Conservation (phyloP, 2,797 vertebrate species). For the Margarornis squamiger region DNA sequence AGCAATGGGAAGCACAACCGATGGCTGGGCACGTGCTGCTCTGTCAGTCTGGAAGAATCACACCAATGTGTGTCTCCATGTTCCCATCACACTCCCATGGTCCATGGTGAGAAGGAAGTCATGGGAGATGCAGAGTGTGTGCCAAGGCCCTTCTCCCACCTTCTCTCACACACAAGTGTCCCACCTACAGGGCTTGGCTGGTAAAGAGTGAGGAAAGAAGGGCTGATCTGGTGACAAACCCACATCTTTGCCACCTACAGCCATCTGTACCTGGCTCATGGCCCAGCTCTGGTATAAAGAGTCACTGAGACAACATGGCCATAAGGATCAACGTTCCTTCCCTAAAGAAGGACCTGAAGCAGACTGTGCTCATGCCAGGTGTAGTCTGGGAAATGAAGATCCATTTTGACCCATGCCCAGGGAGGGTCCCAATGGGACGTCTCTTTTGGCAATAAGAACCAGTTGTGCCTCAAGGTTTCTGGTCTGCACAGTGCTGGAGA, state of each 20-base stretch:
- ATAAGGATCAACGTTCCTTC: neutral
- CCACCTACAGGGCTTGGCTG: neutral
- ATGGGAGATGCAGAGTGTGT: neutral
- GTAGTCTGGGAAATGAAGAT: neutral
- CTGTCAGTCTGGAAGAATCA: neutral
- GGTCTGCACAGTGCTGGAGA: neutral
- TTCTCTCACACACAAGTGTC: neutral
- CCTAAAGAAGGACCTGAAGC: neutral
- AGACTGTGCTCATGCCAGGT: neutral
- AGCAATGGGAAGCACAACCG: neutral
- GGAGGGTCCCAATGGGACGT: neutral
- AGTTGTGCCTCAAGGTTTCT: neutral
- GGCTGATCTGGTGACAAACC: neutral
- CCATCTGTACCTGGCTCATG: too few species aligned
- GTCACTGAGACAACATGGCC: neutral
- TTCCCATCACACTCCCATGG: accelerated
- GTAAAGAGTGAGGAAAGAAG: neutral
- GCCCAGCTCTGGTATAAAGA: neutral
- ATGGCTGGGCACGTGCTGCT: accelerated
- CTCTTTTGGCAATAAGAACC: neutral
- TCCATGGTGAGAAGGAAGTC: neutral
- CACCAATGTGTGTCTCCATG: accelerated
- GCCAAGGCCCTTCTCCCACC: neutral
- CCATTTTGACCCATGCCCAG: neutral
- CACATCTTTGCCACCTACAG: too few species aligned